These are phyloP conservation scores for Rallus crepitans DNA, from an alignment of 2,797 vertebrate species.

Conservation along the genomic window DNA sequence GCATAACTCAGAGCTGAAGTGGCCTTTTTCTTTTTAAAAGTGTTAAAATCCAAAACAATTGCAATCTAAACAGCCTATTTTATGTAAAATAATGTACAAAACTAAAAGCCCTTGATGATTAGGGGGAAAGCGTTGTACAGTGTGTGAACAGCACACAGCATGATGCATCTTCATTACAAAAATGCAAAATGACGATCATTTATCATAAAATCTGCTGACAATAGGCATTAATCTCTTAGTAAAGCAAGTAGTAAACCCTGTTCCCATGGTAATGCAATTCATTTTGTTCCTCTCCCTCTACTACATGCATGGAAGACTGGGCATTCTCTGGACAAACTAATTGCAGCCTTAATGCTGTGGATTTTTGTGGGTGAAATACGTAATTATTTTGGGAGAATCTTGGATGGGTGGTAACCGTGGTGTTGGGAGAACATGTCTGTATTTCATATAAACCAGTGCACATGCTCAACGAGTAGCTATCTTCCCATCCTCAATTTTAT, in stretches of 20 bases:
- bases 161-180: constrained; percentile 48
- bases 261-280: neutral
- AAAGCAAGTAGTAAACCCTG: constrained; percentile 8
- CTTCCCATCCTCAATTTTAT: neutral
- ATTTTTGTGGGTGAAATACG: neutral
- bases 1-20: neutral
- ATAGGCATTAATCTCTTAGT: constrained; percentile 34
- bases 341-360: neutral
- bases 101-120: neutral
- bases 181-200: neutral
- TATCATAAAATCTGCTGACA: constrained; percentile 41
- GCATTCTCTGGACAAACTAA: neutral
- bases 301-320: neutral
- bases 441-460: neutral
- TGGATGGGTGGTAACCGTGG: neutral
- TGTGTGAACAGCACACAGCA: neutral
- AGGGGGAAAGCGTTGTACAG: neutral
- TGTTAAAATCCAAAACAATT: neutral
- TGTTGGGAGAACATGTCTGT: fast-evolving
- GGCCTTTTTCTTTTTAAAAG: neutral
- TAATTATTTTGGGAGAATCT: neutral
- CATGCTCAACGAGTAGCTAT: neutral
- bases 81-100: neutral
- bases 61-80: neutral
- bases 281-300: neutral